Conservation (phyloP, 2,113 vertebrate species). For the Melanerpes aurifrons region DNA sequence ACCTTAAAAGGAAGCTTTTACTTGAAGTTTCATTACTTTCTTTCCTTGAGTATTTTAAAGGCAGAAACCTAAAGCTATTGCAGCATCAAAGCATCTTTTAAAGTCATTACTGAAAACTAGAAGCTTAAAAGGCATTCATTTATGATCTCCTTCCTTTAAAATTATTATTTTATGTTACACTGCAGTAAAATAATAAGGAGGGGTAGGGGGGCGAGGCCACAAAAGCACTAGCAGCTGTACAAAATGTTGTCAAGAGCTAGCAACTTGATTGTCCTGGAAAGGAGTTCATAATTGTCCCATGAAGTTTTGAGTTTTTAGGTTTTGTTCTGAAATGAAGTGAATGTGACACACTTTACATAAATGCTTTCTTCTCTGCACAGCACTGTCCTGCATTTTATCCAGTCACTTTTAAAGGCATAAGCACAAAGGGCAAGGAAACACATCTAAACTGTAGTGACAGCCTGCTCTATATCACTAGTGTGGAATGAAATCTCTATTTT, state of each 20-base stretch:
- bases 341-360: background rate
- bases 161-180: background rate
- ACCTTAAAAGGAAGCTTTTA: background rate
- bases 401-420: background rate
- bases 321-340: background rate
- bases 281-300: background rate
- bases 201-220: background rate
- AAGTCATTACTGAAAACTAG: background rate
- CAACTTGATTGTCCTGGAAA: background rate
- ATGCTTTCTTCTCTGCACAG: background rate
- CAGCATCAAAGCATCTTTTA: background rate
- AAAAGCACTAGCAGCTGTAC: background rate
- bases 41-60: background rate
- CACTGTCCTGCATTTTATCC: background rate
- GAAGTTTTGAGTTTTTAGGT: background rate
- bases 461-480: background rate
- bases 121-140: background rate
- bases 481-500: background rate
- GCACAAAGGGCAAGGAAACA: background rate
- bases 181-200: background rate
- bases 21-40: background rate
- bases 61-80: background rate
- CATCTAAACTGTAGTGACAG: background rate
- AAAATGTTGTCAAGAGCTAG: slow-evolving; percentile 1
- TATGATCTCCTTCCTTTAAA: background rate